Percentiles rank a stretch among this genome's conserved stretches.
Conservation (phyloP, 1,140 invertebrate species). For the Nasonia longicornis region DNA sequence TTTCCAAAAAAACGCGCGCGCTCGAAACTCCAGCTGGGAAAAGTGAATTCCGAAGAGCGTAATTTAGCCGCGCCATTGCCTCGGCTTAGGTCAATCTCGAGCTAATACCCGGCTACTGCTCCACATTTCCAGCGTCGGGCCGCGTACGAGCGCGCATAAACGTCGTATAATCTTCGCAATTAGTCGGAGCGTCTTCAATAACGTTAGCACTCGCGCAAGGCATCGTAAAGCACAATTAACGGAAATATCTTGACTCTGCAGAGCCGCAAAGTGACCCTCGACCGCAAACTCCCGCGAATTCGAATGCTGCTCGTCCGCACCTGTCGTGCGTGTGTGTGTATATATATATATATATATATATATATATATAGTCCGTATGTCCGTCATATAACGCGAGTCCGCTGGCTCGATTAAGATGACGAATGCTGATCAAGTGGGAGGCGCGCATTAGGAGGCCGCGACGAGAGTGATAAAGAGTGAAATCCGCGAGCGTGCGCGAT, state of each 20-base stretch:
- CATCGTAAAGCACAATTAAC: not conserved
- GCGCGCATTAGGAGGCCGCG: not conserved
- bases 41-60: too few relatives aligned
- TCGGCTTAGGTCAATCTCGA: too few relatives aligned
- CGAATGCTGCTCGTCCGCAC: not conserved
- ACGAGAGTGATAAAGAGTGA: constrained; percentile 20
- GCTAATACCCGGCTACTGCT: too few relatives aligned
- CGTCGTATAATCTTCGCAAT: not conserved
- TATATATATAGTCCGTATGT: too few relatives aligned
- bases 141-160: not conserved
- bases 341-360: too few relatives aligned
- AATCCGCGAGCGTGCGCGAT: constrained; percentile 3
- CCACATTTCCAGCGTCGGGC: too few relatives aligned
- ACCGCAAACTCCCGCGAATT: not conserved
- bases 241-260: not conserved
- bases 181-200: not conserved
- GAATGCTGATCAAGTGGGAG: not conserved
- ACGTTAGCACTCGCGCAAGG: not conserved
- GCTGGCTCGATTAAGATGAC: not conserved
- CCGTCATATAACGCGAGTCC: too few relatives aligned
- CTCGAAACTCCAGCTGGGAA: too few relatives aligned
- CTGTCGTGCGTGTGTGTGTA: not conserved
- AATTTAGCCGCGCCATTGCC: too few relatives aligned
- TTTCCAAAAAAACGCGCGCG: not conserved
- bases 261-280: not conserved